These are phyloP conservation scores for Pluvianellus socialis DNA, from an alignment of 2,113 vertebrate genomes.

Conservation along the genomic window DNA sequence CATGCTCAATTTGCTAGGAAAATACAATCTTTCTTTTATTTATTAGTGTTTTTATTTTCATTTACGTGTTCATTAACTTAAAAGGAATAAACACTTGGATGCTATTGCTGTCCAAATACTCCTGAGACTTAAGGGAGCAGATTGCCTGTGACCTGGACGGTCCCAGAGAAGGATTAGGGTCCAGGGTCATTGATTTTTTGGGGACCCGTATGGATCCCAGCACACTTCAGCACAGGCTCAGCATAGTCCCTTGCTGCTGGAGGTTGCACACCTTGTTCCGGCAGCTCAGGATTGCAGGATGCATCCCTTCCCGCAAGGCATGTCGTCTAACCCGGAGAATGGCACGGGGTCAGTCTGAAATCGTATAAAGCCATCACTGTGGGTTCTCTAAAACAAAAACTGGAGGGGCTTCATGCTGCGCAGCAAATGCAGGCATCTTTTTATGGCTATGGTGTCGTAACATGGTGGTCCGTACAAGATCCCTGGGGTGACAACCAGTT, in stretches of 20 bases:
- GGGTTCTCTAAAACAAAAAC: background rate
- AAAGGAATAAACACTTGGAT: background rate
- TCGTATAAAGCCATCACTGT: fast-evolving
- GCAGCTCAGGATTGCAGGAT: background rate
- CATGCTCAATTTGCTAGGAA: background rate
- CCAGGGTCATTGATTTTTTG: background rate
- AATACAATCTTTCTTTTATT: slow-evolving; percentile 10
- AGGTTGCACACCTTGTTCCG: background rate
- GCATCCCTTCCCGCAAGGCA: background rate
- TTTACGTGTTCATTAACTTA: background rate
- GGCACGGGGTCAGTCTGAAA: background rate
- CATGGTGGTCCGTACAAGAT: fast-evolving
- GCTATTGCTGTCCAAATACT: background rate
- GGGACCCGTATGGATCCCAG: background rate
- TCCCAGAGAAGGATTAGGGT: background rate
- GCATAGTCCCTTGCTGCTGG: background rate
- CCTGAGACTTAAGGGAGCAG: no score
- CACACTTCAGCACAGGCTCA: background rate
- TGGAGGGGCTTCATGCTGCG: background rate
- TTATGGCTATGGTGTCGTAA: background rate
- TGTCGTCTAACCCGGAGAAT: background rate
- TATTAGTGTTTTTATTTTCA: background rate
- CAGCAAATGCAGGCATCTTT: background rate
- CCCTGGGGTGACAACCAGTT: background rate
- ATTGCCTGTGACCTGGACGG: background rate